Evolutionary conservation across 2,113 vertebrate species (phyloP), one percentile per base, ranked within the genome.

Genomic region (Empidonax traillii): DNA sequence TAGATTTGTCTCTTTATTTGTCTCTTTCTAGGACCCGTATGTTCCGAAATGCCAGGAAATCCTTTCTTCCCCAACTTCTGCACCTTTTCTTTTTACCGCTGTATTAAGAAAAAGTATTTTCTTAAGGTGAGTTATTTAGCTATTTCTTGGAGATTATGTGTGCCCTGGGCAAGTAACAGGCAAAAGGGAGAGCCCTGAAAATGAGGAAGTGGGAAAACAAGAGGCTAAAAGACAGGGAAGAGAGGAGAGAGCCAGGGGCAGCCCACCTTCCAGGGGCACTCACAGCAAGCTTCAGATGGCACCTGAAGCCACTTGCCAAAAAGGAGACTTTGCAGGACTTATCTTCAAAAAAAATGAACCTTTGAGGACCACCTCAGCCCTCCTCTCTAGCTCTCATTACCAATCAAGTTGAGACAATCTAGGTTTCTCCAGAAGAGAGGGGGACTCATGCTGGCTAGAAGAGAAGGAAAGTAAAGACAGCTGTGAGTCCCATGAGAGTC

Each of bases 51-150:
- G 52, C 77, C 66, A 85, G 88, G 18, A 94, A 65, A 25, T 20
- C 7, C 59, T 35, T 63, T 14, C 55, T 97, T 97, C 74, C 67
- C n/a, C 10, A 22, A 83, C 58, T 97, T 97, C 77, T 97, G 97
- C 46, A 28, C 59, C 39, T 95, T 97, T 73, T 69, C 97, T 67
- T 89, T 97, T 65, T 96, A 95, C 87, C 97, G 95, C 74, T 96
- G 97, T 66, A 69, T 43, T 56, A 89, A 6, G 46, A 97, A 89
- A 74, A 93, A 20, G 24, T 97, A 95, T 67, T 97, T 96, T 61
- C 69, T 96, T 84, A 97, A 97, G 96, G 96, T 97, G 80, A 97
- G 96, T 80, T 43, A 69, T 58, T 83, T 52, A 83, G 58, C n/a
- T 85, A 0, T 76, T 85, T 85, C 59, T 63, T 73, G 55, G 65